phyloP scores from a whole-genome alignment of 2,888 invertebrate species.

The Tanypteryx hageni region DNA sequence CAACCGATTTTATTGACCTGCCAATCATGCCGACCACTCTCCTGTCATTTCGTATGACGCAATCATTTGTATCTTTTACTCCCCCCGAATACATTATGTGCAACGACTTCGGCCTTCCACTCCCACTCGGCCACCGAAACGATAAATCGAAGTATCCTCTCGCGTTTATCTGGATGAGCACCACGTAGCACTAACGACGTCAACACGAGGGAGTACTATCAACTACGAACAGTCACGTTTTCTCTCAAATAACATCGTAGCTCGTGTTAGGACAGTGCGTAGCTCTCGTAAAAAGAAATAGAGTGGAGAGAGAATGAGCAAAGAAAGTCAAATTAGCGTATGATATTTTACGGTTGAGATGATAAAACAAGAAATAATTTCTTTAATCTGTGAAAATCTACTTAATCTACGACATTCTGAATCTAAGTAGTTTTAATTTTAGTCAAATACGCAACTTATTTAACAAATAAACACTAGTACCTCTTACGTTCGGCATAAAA shows the following conservation, averaged over 20 bases:
- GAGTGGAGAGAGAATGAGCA: background rate
- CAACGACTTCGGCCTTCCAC: background rate
- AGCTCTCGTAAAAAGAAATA: background rate
- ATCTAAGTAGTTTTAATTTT: no score
- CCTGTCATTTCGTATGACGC: background rate
- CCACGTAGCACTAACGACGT: background rate
- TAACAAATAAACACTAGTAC: no score
- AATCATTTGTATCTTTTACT: background rate
- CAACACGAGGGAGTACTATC: background rate
- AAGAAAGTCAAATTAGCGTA: no score
- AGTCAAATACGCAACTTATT: no score
- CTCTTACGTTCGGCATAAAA: no score
- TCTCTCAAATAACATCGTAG: background rate
- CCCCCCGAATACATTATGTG: background rate
- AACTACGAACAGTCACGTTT: background rate
- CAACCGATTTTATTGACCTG: background rate
- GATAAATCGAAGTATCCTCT: background rate
- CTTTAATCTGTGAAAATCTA: no score
- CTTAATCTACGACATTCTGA: no score
- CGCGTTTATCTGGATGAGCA: slow-evolving; percentile 3
- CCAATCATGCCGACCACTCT: background rate
- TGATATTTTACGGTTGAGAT: no score
- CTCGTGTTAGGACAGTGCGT: background rate
- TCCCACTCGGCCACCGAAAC: background rate
- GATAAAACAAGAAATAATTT: no score